Evolutionary conservation across 2,113 vertebrate species (phyloP).

Genomic region (Tachysurus vachellii): DNA sequence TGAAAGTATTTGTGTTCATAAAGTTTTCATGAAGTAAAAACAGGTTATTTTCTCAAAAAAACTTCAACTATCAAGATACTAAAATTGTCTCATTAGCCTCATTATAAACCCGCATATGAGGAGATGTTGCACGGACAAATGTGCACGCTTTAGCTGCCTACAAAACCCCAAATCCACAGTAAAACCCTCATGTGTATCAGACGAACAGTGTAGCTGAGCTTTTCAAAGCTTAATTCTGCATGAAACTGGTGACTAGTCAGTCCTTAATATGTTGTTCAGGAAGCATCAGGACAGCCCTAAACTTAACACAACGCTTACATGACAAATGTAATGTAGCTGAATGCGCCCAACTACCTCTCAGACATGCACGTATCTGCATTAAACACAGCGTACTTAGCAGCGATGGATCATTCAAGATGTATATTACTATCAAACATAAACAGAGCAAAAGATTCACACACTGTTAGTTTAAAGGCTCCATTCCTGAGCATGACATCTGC

Average conservation of each 20-base stretch:
- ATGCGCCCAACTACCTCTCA: not conserved
- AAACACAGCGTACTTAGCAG: not conserved
- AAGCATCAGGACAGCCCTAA: not conserved
- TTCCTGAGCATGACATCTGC: not conserved
- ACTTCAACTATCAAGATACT: too few relatives aligned
- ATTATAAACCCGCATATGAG: not conserved
- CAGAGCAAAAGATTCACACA: not conserved
- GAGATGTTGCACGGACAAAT: not conserved
- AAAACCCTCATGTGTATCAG: not conserved
- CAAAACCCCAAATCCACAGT: not conserved
- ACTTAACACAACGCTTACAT: not conserved
- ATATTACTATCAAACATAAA: not conserved
- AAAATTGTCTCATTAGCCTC: not conserved
- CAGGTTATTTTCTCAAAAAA: not conserved
- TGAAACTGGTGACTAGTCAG: not conserved
- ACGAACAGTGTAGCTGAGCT: not conserved
- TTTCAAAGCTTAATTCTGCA: not conserved
- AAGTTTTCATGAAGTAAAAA: not conserved
- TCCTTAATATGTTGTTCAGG: not conserved
- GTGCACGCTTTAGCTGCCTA: not conserved
- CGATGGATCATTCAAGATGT: not conserved
- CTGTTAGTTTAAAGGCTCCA: not conserved
- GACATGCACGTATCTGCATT: not conserved
- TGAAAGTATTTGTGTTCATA: not conserved
- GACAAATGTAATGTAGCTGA: not conserved